Evolutionary conservation across 2,888 invertebrate species (phyloP), one percentile per base, ranked within the genome.

Genomic region (Sphaeridia pumilis): DNA sequence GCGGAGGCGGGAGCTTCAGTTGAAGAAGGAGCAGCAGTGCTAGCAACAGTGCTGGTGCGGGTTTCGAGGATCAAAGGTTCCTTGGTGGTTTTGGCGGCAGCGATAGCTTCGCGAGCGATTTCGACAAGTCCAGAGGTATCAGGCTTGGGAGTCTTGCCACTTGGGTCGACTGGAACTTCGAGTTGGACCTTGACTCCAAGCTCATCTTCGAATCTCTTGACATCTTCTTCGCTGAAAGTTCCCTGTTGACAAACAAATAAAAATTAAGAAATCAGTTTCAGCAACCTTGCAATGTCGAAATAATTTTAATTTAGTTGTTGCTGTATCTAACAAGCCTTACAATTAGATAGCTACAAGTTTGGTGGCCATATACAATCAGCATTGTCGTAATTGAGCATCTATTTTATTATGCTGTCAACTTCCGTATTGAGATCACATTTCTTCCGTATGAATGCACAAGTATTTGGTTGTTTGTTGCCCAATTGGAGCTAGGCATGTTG

Each of bases 171-270:
- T 22, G 55, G 43, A 4, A 28, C 46, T 12, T 45, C 45, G 1
- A 34, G 35, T 28, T 28, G 22, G 17, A 58, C 28, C 31, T 50
- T 55, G 27, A 58, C 28, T 38, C 58, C 58, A 22, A 58, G 38
- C 34, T 58, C 55, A 10, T 46, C 24, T 38, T 58, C 55, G 35
- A 58, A 58, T 42, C 48, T 36, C 12, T 20, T 20, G 1, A 52
- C 46, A 28, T 58, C 58, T 1, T 55, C 58, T 2, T 53, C 50
- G 12, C 43, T 50, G 48, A 58, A 50, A 12, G 48, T 25, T 38
- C 58, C 58, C 58, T 57, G 38, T 45, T 7, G 25, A 22, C 10
- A n/a, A n/a, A n/a, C n/a, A n/a, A n/a, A n/a, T n/a, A n/a, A n/a
- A n/a, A n/a, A n/a, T n/a, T n/a, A n/a, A n/a, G n/a, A n/a, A n/a